These are phyloP conservation scores for Pyrocoelia pectoralis DNA, from an alignment of 2,888 invertebrate species.

Conservation along the genomic window DNA sequence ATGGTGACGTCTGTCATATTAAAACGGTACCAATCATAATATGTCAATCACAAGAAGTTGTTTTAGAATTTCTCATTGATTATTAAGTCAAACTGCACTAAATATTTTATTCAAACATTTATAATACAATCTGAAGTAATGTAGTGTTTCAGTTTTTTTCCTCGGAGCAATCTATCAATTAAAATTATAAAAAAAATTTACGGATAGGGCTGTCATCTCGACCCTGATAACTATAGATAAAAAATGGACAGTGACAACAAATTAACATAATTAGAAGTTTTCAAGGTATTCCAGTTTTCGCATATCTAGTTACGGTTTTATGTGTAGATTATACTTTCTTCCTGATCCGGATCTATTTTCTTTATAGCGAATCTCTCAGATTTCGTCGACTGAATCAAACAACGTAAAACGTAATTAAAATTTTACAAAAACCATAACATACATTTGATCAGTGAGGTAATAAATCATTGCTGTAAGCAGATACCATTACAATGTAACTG, in stretches of 20 bases:
- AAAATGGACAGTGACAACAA: conserved; percentile 1
- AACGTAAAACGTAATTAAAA: conserved; percentile 6
- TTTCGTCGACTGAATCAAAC: too few relatives aligned
- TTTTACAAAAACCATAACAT: conserved; percentile 19
- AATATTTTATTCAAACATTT: conserved; percentile 11
- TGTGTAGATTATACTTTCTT: background rate
- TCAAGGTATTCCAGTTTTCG: background rate
- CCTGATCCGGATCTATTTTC: background rate
- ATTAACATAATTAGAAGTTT: background rate
- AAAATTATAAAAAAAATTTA: background rate
- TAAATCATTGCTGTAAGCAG: conserved; percentile 20
- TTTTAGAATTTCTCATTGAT: conserved; percentile 5
- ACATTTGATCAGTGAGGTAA: conserved; percentile 13
- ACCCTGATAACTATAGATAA: background rate
- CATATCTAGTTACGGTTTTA: background rate
- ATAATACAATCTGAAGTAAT: background rate
- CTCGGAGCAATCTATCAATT: background rate
- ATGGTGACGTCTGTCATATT: conserved; percentile 23
- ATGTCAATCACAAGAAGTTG: conserved; percentile 20
- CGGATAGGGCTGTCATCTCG: conserved; percentile 1
- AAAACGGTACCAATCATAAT: conserved; percentile 31
- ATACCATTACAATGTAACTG: conserved; percentile 26
- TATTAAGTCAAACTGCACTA: conserved; percentile 6
- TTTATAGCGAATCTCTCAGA: too few relatives aligned
- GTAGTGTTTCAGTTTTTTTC: background rate